Percentiles rank a stretch among this genome's conserved stretches.
phyloP scores from a whole-genome alignment of 1,140 invertebrate genomes.

The Pinna nobilis region DNA sequence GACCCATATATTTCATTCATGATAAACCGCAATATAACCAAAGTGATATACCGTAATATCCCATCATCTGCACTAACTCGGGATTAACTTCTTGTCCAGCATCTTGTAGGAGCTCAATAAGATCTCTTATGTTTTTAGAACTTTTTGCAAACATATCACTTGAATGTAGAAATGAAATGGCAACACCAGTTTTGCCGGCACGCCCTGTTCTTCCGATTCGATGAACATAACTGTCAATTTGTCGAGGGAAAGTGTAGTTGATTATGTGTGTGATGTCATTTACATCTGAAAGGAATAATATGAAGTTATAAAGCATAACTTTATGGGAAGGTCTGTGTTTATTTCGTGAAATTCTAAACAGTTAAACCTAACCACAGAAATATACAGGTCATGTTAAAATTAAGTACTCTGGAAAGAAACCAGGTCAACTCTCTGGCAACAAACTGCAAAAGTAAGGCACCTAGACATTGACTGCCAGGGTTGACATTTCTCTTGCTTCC shows the following conservation, averaged over 20 bases:
- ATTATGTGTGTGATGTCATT: slow-evolving; percentile 36
- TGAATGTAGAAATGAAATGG: slow-evolving; percentile 32
- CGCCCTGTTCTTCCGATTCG: slow-evolving; percentile 33
- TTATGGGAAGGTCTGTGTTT: too few relatives aligned
- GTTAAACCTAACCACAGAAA: not conserved
- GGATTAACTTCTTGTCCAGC: too few relatives aligned
- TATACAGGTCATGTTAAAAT: not conserved
- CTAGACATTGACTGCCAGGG: not conserved
- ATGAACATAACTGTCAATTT: slow-evolving; percentile 25
- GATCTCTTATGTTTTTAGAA: too few relatives aligned
- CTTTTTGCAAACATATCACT: too few relatives aligned
- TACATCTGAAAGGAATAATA: slow-evolving; percentile 44
- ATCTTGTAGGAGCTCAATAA: too few relatives aligned
- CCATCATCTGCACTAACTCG: too few relatives aligned
- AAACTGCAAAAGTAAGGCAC: not conserved
- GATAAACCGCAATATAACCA: too few relatives aligned
- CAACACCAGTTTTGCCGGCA: slow-evolving; percentile 15
- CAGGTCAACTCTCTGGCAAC: not conserved
- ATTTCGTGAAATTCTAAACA: not conserved
- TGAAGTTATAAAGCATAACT: too few relatives aligned
- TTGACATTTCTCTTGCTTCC: not conserved
- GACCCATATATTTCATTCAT: too few relatives aligned
- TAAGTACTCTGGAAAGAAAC: not conserved
- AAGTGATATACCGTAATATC: too few relatives aligned
- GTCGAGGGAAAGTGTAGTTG: slow-evolving; percentile 28